A percentile compares a stretch with the other conserved stretches of the same genome.
phyloP scores from a whole-genome alignment of 2,797 vertebrate species.

The Pseudopleuronectes americanus region DNA sequence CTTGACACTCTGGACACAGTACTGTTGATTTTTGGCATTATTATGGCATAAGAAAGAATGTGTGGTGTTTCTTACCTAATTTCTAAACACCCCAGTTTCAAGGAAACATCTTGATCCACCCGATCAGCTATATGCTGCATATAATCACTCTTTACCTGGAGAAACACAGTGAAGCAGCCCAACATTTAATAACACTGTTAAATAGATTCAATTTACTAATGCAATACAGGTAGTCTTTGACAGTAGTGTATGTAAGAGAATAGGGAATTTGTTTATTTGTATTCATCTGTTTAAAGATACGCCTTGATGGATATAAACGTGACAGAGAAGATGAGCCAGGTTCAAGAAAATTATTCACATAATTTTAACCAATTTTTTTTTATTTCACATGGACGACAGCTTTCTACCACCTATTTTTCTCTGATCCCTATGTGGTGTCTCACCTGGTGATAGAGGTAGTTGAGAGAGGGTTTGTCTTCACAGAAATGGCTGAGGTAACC shows the following conservation, averaged over 20 bases:
- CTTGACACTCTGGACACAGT: not conserved
- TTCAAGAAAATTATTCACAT: not conserved
- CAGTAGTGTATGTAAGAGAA: not conserved
- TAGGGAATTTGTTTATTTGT: not conserved
- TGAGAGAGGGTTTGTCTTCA: constrained; percentile 96
- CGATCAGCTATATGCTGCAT: constrained; percentile 96
- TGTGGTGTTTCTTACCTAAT: constrained; percentile 88
- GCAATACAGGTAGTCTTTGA: not conserved
- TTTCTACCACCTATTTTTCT: not conserved
- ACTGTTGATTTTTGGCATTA: not conserved
- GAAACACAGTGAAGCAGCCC: constrained; percentile 13
- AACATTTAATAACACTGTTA: not conserved
- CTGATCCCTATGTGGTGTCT: constrained; percentile 16
- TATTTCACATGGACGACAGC: not conserved
- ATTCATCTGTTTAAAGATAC: not conserved
- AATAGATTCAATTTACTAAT: not conserved
- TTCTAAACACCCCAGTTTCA: constrained; percentile 98
- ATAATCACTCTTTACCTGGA: constrained; percentile 96
- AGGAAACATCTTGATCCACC: constrained; percentile 96
- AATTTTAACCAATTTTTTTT: not conserved
- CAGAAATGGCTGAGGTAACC: constrained; percentile 97
- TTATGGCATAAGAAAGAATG: not conserved
- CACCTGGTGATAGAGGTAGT: constrained; percentile 99
- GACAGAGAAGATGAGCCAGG: not conserved
- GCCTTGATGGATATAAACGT: not conserved